Base-by-base conservation (phyloP, 2,888 invertebrate genomes). In the Plebejus argus region DNA sequence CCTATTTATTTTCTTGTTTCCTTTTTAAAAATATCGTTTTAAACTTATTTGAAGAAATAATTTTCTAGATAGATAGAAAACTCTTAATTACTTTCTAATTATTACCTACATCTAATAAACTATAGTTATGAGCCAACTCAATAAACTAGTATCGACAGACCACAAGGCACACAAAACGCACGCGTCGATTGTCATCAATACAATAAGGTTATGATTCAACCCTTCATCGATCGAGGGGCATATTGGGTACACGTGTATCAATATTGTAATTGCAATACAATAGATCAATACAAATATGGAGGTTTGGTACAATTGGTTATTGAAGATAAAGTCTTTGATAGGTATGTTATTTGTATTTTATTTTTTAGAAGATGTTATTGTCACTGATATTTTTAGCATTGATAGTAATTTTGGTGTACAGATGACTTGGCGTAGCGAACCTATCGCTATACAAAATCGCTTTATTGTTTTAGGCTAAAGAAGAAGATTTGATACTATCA, bases 181-280 rank as follows among this genome's bases (percentile, higher is more conserved):
- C 81, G 81, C 78, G 81, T 78, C 79, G 77, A 33, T 76, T 80
- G 78, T 81, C 72, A 78, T 79, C 79, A 70, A 76, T 79, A 78
- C 79, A 79, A 81, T 81, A 76, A 77, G 78, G 76, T 81, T 81
- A 82, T 81, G 78, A 81, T 80, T 82, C 78, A 78, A 80, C 82
- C 82, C 81, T 78, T 78, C 78, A 80, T 78, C 78, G 33, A 66
- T 79, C 79, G 81, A 82, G 81, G 45, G 70, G 53, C 71, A 72
- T 20, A 72, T 39, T 23, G 45, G 61, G 53, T 39, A 72, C 45
- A 72, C 71, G 20, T 23, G 23, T 28, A 45, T 74, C 45, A 74
- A 74, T 74, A 74, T 74, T 53, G 28, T 74, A 74, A 74, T 74
- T 74, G 18, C 18, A 74, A 74, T 74, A 49, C 49, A 74, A 74